Base-by-base conservation (phyloP, 2,113 vertebrate genomes). In the Jacana jacana region DNA sequence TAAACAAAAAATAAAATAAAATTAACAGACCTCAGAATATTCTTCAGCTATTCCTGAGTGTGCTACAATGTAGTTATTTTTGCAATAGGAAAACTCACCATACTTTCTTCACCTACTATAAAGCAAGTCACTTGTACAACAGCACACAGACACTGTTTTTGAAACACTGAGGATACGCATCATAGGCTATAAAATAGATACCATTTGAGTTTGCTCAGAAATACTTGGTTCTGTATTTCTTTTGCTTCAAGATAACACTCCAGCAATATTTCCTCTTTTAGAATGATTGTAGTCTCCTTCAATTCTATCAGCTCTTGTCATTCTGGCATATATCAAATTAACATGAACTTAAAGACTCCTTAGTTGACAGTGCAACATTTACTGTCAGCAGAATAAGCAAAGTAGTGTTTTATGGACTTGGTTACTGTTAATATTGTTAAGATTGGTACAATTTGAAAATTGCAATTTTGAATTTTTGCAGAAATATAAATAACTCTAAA, bases 181-280 rank as follows among this genome's bases (percentile, higher is more conserved):
- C 35, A 30, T 9, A 17, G 18, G 72, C 17, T 52, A 18, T 37
- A 35, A 48, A 77, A 69, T 5, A 65, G 8, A 24, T 13, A 24
- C 1, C 2, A 19, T 20, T 16, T 31, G 35, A 76, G 14, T 92
- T 88, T 70, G 10, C 5, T 79, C n/a, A 54, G 39, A 63, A 91
- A 39, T 42, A 66, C 11, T 24, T 0, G 0, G 2, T 77, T 81
- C 12, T 69, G 33, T 60, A n/a, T n/a, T n/a, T n/a, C n/a, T n/a
- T n/a, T n/a, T n/a, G n/a, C n/a, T n/a, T 61, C 28, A 77, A 39
- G 5, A 60, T 17, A 69, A 69, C 0, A 0, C 8, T 12, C 7
- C 44, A 80, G 28, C 17, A 78, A 23, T 4, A 33, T 14, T 68
- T 86, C 2, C 2, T 27, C 9, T 72, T 71, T 54, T 65, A 48